A percentile compares a stretch with the other conserved stretches of the same genome.
phyloP scores from a whole-genome alignment of 2,113 vertebrate species.

The Dendrocopos noguchii region DNA sequence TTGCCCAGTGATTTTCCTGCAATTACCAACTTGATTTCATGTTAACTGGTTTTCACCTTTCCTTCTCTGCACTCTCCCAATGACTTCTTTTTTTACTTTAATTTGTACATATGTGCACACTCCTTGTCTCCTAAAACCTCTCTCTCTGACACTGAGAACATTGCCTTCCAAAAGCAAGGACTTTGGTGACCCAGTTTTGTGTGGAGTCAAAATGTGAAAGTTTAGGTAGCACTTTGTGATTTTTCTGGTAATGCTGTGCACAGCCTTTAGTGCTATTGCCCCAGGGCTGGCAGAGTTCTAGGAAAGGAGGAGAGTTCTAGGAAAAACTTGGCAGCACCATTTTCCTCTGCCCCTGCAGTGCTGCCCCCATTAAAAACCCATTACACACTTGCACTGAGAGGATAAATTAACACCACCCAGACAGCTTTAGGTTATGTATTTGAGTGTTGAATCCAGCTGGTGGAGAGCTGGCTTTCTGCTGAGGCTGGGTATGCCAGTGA shows the following conservation, averaged over 20 bases:
- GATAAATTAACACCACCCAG: slow-evolving; percentile 28
- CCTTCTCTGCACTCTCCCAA: neutral
- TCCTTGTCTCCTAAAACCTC: neutral
- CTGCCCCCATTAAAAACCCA: slow-evolving; percentile 49
- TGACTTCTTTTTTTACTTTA: neutral
- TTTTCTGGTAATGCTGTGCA: neutral
- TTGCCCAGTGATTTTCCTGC: neutral
- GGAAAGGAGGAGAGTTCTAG: slow-evolving; percentile 48
- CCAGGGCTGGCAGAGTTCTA: neutral
- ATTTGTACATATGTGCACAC: neutral
- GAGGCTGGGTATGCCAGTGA: neutral
- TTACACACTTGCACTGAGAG: neutral
- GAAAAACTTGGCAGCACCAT: neutral
- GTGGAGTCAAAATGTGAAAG: neutral
- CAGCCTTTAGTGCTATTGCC: neutral
- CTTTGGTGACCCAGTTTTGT: neutral
- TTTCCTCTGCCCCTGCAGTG: neutral
- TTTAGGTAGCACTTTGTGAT: neutral
- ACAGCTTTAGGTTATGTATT: slow-evolving; percentile 19
- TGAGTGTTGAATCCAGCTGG: neutral
- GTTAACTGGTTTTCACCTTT: neutral
- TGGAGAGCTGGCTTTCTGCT: neutral
- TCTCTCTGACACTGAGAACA: neutral
- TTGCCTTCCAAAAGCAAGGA: neutral
- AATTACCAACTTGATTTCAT: neutral